Evolutionary conservation across 2,888 invertebrate species (phyloP), one percentile per base, ranked within the genome.

Genomic region (Cheiracanthium punctorium): DNA sequence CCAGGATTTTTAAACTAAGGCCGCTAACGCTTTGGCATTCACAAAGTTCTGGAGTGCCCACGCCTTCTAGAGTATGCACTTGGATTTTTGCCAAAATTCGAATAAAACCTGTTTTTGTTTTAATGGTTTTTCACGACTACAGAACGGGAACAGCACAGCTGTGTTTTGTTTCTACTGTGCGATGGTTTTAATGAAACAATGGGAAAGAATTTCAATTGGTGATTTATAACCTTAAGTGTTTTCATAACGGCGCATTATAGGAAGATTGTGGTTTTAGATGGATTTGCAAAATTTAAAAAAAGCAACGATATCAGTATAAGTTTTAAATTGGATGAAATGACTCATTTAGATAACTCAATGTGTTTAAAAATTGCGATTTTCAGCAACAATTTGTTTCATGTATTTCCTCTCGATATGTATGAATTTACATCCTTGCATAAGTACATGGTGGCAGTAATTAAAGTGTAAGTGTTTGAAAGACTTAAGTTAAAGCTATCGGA

Each of bases 61-160:
- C 58, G 58, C 58, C 4, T 58, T 24, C 17, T 24, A 24, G 1
- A 12, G 58, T 24, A 24, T 58, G 58, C 24, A 12, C 24, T 58
- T 58, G 58, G 58, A 58, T 24, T 58, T 58, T 17, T 58, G 8
- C 58, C 58, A 58, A 58, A 58, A 58, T 58, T 58, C 24, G 58
- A 58, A 24, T 58, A 58, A 58, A 58, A 58, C 20, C 58, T 58
- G 58, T 20, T 58, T 58, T 24, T 48, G 43, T 48, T 48, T n/a
- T 48, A 48, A 48, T 48, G 43, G 17, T 58, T 58, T 37, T 58
- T 24, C 58, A 24, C 24, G 24, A 58, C 58, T 24, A 24, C 1
- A 48, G 43, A 48, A 48, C 7, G 58, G 24, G 12, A 58, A 58
- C 2, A 24, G 58, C 24, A 24, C 58, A 58, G 58, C 20, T 58